These are phyloP conservation scores for Neodontobutis hainanensis DNA, from an alignment of 2,113 vertebrate species.

Conservation along the genomic window DNA sequence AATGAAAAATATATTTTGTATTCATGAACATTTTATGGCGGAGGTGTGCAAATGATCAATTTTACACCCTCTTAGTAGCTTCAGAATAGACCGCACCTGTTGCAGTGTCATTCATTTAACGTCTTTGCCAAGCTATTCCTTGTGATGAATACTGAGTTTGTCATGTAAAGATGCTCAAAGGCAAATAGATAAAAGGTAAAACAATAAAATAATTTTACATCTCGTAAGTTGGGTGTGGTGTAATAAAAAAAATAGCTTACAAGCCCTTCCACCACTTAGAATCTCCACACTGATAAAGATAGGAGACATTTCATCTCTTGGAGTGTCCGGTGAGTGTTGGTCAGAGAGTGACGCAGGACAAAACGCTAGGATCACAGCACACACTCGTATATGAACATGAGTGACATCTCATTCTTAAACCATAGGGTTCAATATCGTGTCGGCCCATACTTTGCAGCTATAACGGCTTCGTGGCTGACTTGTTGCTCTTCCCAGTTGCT, in stretches of 20 bases:
- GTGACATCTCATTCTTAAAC: too few species aligned
- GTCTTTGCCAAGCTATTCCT: conserved; percentile 9
- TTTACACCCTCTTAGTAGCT: conserved; percentile 11
- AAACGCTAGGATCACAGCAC: neutral
- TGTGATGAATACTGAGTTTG: neutral
- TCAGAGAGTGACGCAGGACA: conserved; percentile 1
- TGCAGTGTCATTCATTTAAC: conserved; percentile 28
- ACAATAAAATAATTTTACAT: neutral
- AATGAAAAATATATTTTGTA: too few species aligned
- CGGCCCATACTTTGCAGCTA: too few species aligned
- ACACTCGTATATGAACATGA: too few species aligned
- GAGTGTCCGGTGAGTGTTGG: conserved; percentile 12
- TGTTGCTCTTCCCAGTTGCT: neutral
- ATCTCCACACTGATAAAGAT: too few species aligned
- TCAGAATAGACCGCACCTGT: conserved; percentile 43
- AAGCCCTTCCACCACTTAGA: too few species aligned
- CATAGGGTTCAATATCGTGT: too few species aligned
- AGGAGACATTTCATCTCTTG: conserved; percentile 16
- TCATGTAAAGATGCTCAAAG: neutral
- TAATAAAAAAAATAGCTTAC: neutral
- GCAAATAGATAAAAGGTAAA: neutral
- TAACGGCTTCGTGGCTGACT: neutral
- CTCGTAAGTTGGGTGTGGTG: neutral
- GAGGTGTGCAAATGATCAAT: neutral
- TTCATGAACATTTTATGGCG: neutral